Evolutionary conservation across 2,888 invertebrate genomes (phyloP), one percentile per base, ranked within the genome.

Genomic region (Plebejus argus): DNA sequence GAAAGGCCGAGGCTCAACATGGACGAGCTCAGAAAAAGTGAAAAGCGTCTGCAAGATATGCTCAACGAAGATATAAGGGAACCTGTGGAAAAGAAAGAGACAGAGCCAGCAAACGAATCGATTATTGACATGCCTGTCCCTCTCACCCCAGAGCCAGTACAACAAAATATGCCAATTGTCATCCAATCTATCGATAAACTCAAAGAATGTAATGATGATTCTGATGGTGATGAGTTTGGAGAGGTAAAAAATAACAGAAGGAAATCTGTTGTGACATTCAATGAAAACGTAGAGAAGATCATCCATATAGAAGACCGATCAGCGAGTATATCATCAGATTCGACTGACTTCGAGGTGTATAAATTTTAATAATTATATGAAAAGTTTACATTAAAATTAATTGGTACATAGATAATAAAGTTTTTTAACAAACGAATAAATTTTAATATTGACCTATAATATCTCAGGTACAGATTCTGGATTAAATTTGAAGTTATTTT

Each of bases 221-320:
- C 87, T 4, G 89, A 88, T 1, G 91, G 91, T 28, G 92, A 94
- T 80, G 94, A 94, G 83, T 93, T 88, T 79, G 94, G 93, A 1
- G 94, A 94, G 86, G 81, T 78, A 12, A 84, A 81, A 76, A 85
- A 79, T 79, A 79, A 85, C 1, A 87, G 87, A 81, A 89, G 89
- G 81, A 95, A 95, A 84, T 94, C 95, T 3, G 91, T 93, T 0
- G 95, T 95, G 8, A 95, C 93, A 1, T 95, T 95, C 81, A 95
- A 95, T 84, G 95, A 95, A 84, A 92, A 94, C 56, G 95, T 95
- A 49, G 94, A 95, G 84, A 93, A 91, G 80, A 92, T 94, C 70
- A 91, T 94, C 77, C 92, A 94, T 80, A 90, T 95, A 15, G 93
- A 94, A 83, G 92, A 94, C 79, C 87, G 85, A 76, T 84, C 86